These are phyloP conservation scores for Reticulitermes speratus DNA, from an alignment of 1,140 invertebrate species.

Conservation along the genomic window DNA sequence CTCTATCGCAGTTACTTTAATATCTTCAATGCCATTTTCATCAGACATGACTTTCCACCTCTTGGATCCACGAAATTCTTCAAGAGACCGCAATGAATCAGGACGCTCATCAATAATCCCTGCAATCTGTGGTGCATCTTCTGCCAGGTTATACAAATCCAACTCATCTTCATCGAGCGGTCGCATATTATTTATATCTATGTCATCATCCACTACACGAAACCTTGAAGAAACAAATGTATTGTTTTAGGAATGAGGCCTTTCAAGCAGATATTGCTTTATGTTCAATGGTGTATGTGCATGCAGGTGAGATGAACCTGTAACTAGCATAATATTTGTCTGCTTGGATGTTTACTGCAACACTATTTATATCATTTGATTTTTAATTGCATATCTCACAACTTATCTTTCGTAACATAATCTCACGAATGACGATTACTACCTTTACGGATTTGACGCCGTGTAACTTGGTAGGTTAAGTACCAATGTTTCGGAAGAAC, in stretches of 20 bases:
- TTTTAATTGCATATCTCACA: background rate
- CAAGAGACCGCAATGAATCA: slow-evolving; percentile 60
- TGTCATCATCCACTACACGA: slow-evolving; percentile 87
- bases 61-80: slow-evolving; percentile 60
- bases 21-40: slow-evolving; percentile 26
- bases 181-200: slow-evolving; percentile 64
- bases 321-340: background rate
- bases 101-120: slow-evolving; percentile 86
- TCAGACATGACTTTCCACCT: slow-evolving; percentile 71
- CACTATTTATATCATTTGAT: background rate
- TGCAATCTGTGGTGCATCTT: slow-evolving; percentile 88
- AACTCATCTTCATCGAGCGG: slow-evolving; percentile 64
- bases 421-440: too few species aligned
- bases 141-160: slow-evolving; percentile 66
- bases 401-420: background rate
- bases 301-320: background rate
- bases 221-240: slow-evolving; percentile 59
- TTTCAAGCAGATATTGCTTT: slow-evolving; percentile 20
- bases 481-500: too few species aligned
- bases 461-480: too few species aligned
- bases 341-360: background rate
- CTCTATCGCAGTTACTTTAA: slow-evolving; percentile 29
- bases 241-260: slow-evolving; percentile 18
- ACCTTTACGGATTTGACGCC: too few species aligned
- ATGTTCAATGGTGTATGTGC: background rate